Conservation (phyloP, 1,140 invertebrate species). For the Brachystomella parvula region DNA sequence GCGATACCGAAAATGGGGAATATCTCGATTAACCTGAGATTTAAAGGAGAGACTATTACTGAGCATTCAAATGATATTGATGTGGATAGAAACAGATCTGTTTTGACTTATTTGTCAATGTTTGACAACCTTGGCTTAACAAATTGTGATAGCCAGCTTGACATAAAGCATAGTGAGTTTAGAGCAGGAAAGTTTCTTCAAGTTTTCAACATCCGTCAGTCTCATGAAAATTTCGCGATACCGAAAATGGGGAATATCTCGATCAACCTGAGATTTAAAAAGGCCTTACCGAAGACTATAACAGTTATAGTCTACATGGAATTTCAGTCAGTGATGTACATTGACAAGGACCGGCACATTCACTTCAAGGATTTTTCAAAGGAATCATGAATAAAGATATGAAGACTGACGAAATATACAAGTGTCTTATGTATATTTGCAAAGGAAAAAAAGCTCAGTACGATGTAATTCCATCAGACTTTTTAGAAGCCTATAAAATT, state of each 20-base stretch:
- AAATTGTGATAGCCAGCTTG: constrained; percentile 2
- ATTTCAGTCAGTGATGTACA: constrained; percentile 27
- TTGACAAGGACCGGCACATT: constrained; percentile 17
- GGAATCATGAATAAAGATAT: background rate
- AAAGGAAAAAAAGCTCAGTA: background rate
- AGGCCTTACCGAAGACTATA: background rate
- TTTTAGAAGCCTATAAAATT: background rate
- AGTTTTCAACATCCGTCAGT: constrained; percentile 17
- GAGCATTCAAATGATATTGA: constrained; percentile 12
- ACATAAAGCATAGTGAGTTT: constrained; percentile 18
- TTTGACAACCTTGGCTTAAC: constrained; percentile 18
- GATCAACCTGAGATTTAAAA: constrained; percentile 20
- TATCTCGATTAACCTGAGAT: constrained; percentile 19
- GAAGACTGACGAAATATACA: background rate
- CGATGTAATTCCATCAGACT: constrained; percentile 18
- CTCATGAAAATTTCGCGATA: constrained; percentile 7
- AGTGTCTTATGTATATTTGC: background rate
- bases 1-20: no score
- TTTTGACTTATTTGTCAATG: constrained; percentile 14
- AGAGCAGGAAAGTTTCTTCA: constrained; percentile 13
- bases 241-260: constrained; percentile 17
- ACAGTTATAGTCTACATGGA: constrained; percentile 23
- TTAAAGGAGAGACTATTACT: constrained; percentile 19
- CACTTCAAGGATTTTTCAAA: constrained; percentile 19
- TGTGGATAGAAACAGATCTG: background rate